Evolutionary conservation across 2,888 invertebrate genomes (phyloP).

Genomic region (Cantharis nigra): DNA sequence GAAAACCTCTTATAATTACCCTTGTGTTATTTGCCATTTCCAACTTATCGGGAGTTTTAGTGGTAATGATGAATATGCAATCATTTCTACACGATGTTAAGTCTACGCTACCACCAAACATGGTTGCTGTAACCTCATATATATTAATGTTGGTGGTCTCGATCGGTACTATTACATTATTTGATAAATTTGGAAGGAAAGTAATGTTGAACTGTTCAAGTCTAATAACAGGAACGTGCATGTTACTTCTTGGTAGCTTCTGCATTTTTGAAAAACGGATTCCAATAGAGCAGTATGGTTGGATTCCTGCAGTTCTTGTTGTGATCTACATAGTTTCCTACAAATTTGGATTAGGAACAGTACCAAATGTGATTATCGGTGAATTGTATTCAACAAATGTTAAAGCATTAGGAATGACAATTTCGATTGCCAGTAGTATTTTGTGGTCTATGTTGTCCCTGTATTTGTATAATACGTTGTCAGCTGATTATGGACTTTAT

Average conservation of each 20-base stretch:
- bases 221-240: not conserved
- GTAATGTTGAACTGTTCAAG: not conserved
- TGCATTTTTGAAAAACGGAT: no score
- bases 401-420: not conserved
- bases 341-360: not conserved
- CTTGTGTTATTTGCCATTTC: not conserved
- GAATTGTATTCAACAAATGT: not conserved
- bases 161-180: not conserved
- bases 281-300: not conserved
- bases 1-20: not conserved
- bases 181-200: not conserved
- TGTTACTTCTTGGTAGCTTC: not conserved
- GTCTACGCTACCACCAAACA: not conserved
- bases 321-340: not conserved
- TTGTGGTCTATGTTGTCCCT: not conserved
- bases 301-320: not conserved
- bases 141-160: not conserved
- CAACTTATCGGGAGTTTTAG: not conserved
- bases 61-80: not conserved
- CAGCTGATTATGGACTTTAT: not conserved
- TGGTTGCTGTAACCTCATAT: not conserved
- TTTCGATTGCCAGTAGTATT: not conserved
- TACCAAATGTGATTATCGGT: not conserved
- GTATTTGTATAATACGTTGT: not conserved
- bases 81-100: not conserved